Evolutionary conservation across 2,113 vertebrate species (phyloP).

Genomic region (Xenopus borealis): DNA sequence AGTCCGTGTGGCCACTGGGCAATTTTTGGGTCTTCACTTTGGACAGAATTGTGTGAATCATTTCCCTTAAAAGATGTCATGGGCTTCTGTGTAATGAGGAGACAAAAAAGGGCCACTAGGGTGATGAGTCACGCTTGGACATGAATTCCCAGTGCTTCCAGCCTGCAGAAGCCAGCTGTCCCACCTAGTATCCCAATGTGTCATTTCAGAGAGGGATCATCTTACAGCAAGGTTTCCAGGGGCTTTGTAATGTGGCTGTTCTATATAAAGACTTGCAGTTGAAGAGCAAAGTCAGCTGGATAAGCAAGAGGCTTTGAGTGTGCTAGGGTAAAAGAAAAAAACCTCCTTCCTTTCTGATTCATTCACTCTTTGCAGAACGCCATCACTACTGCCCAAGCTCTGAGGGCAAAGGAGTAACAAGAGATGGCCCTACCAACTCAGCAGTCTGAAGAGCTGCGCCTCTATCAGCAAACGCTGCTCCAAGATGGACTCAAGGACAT

Average conservation of each 20-base stretch:
- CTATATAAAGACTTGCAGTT: conserved; percentile 78
- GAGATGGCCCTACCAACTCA: conserved; percentile 79
- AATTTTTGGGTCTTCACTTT: background rate
- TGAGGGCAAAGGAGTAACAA: background rate
- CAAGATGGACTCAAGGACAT: conserved; percentile 94
- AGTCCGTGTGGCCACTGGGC: too few species aligned
- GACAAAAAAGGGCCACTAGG: accelerated
- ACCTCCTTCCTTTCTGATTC: conserved; percentile 32
- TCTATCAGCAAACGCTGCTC: conserved; percentile 96
- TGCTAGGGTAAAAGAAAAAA: conserved; percentile 29
- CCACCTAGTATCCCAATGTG: conserved; percentile 42
- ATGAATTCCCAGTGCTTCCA: conserved; percentile 32
- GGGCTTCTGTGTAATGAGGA: accelerated
- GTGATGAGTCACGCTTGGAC: conserved; percentile 32
- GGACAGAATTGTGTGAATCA: background rate
- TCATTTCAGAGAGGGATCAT: conserved; percentile 57
- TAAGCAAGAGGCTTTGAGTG: conserved; percentile 46
- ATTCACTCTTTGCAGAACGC: background rate
- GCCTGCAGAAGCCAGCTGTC: conserved; percentile 50
- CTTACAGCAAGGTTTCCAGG: conserved; percentile 59
- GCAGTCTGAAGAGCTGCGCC: conserved; percentile 81
- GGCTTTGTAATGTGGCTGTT: conserved; percentile 60
- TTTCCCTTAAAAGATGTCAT: accelerated
- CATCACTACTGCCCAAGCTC: background rate
- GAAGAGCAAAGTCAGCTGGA: conserved; percentile 69